These are phyloP conservation scores for Heliconius charithonia DNA, from an alignment of 2,888 invertebrate genomes.

Conservation along the genomic window DNA sequence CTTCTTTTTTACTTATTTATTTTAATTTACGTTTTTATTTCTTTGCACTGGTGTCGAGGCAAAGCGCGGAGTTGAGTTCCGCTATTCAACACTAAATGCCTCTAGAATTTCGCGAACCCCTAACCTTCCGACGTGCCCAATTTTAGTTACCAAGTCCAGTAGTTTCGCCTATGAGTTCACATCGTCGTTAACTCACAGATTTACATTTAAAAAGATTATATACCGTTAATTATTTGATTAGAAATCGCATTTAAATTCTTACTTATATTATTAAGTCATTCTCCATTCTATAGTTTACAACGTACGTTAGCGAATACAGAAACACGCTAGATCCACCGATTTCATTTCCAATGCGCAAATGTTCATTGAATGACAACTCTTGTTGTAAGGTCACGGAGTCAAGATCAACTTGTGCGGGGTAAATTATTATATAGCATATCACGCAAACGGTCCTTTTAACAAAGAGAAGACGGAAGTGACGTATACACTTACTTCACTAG, in stretches of 20 bases:
- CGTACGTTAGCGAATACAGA: neutral
- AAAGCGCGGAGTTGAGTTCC: too few relatives aligned
- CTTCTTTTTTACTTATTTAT: too few relatives aligned
- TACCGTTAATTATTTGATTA: too few relatives aligned
- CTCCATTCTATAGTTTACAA: too few relatives aligned
- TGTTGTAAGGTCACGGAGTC: conserved; percentile 15
- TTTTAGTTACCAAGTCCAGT: neutral
- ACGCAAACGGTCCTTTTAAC: conserved; percentile 10
- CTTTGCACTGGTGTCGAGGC: too few relatives aligned
- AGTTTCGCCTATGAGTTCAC: neutral
- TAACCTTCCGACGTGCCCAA: neutral
- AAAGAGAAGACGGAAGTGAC: conserved; percentile 6
- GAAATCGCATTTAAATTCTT: too few relatives aligned
- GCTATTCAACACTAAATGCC: too few relatives aligned
- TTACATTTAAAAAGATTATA: too few relatives aligned
- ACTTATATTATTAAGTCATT: too few relatives aligned
- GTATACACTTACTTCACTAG: conserved; percentile 6
- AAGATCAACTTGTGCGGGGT: conserved; percentile 19
- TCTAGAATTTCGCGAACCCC: too few relatives aligned
- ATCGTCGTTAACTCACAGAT: neutral
- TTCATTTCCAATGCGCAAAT: conserved; percentile 4
- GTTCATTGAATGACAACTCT: conserved; percentile 10
- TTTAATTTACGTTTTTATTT: too few relatives aligned
- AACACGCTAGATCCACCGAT: neutral
- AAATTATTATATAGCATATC: conserved; percentile 13